A percentile compares a stretch with the other conserved stretches of the same genome.
These are phyloP conservation scores for Psix sp. DNA, from an alignment of 1,140 invertebrate genomes.

Conservation along the genomic window DNA sequence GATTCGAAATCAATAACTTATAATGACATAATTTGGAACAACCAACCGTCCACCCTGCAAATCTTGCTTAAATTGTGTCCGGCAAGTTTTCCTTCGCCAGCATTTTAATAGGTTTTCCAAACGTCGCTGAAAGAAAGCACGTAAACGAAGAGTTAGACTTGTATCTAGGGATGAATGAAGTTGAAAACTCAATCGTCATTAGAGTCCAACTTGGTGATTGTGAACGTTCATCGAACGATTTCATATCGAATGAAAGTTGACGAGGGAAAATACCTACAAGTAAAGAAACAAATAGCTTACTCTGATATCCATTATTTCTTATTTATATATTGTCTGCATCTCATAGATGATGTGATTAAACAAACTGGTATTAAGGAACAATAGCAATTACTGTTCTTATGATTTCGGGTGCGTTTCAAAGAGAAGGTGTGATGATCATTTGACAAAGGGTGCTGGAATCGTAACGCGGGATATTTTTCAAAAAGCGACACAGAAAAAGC, in stretches of 20 bases:
- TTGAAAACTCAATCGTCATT: conserved; percentile 52
- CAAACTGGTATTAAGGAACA: conserved; percentile 58
- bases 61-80: too few species aligned
- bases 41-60: too few species aligned
- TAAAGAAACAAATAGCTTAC: conserved; percentile 61
- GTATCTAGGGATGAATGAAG: conserved; percentile 56
- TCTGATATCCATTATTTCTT: conserved; percentile 66
- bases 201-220: conserved; percentile 54
- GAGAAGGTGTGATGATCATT: conserved; percentile 23
- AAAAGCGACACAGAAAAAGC: conserved; percentile 6
- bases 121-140: too few species aligned
- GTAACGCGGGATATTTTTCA: conserved; percentile 49
- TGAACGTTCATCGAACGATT: conserved; percentile 57
- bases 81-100: too few species aligned
- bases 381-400: conserved; percentile 58
- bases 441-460: conserved; percentile 65
- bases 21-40: too few species aligned
- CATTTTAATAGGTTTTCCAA: too few species aligned
- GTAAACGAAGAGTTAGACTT: conserved; percentile 45
- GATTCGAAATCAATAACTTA: too few species aligned
- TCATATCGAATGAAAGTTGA: conserved; percentile 61
- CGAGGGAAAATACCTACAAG: conserved; percentile 54
- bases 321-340: conserved; percentile 66
- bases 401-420: conserved; percentile 46
- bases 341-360: conserved; percentile 60